phyloP scores from a whole-genome alignment of 2,888 invertebrate species.

The Ornithoptera priamus region DNA sequence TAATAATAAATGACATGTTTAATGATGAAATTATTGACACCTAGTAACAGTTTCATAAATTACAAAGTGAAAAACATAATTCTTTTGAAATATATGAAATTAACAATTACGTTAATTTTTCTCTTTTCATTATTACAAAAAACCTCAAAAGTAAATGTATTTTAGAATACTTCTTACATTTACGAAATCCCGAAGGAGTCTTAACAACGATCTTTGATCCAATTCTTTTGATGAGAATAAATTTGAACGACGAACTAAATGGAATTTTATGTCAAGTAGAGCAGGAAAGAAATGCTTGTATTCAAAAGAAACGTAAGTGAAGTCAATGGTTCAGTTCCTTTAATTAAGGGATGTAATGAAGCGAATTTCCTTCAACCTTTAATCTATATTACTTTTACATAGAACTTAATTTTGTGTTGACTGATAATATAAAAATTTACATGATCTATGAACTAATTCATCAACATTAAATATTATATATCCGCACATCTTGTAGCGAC shows the following conservation, averaged over 20 bases:
- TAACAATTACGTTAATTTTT: no score
- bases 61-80: background rate
- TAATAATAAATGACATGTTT: background rate
- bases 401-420: slow-evolving; percentile 39
- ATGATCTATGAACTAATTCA: no score
- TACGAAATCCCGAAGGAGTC: slow-evolving; percentile 3
- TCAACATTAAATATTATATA: background rate
- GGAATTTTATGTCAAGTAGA: slow-evolving; percentile 23
- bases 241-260: slow-evolving; percentile 15
- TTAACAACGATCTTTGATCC: slow-evolving; percentile 10
- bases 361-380: slow-evolving; percentile 38
- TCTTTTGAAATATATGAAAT: no score
- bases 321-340: slow-evolving; percentile 35
- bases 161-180: background rate
- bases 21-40: background rate
- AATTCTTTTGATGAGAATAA: slow-evolving; percentile 9
- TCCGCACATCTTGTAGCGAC: background rate
- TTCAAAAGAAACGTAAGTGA: slow-evolving; percentile 37
- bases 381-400: slow-evolving; percentile 41
- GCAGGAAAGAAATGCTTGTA: slow-evolving; percentile 9
- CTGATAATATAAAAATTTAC: slow-evolving; percentile 21
- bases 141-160: background rate
- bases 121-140: background rate
- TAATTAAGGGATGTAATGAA: slow-evolving; percentile 47
- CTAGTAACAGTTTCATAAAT: background rate